These are phyloP conservation scores for Alcis repandata DNA, from an alignment of 2,888 invertebrate genomes.

Conservation along the genomic window DNA sequence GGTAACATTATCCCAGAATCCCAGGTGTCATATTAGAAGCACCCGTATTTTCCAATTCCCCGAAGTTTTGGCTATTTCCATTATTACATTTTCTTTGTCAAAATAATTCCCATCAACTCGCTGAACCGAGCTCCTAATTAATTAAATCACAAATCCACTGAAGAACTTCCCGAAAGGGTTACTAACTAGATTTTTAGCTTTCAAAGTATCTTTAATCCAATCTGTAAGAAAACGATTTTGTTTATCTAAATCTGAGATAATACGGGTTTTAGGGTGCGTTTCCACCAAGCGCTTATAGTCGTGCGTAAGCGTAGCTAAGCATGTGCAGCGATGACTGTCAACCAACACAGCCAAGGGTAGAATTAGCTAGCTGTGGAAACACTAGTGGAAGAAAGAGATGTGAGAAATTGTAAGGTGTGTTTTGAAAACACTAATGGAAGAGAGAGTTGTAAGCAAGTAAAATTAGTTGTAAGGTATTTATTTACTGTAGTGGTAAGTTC, in stretches of 20 bases:
- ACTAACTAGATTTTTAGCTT: slow-evolving; percentile 39
- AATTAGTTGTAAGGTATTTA: too few relatives aligned
- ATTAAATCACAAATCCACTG: slow-evolving; percentile 35
- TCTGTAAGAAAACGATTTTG: slow-evolving; percentile 42
- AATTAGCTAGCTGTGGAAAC: too few relatives aligned
- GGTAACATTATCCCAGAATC: too few relatives aligned
- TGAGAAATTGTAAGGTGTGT: too few relatives aligned
- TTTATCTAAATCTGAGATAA: slow-evolving; percentile 47
- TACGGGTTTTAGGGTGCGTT: slow-evolving; percentile 8
- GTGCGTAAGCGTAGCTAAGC: background rate
- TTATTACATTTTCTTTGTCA: background rate
- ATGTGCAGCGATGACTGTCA: too few relatives aligned
- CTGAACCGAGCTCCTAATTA: slow-evolving; percentile 24
- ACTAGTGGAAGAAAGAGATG: too few relatives aligned
- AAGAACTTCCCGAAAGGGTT: slow-evolving; percentile 31
- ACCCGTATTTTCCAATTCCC: too few relatives aligned
- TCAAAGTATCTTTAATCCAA: slow-evolving; percentile 40
- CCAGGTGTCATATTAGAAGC: too few relatives aligned
- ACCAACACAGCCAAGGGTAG: too few relatives aligned
- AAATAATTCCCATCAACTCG: slow-evolving; percentile 12
- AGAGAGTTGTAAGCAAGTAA: too few relatives aligned
- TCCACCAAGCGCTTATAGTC: background rate
- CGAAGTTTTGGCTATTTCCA: background rate
- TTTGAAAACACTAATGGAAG: too few relatives aligned
- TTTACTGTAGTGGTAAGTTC: too few relatives aligned